Evolutionary conservation across 2,888 invertebrate species (phyloP).

Genomic region (Drosophila antonietae): DNA sequence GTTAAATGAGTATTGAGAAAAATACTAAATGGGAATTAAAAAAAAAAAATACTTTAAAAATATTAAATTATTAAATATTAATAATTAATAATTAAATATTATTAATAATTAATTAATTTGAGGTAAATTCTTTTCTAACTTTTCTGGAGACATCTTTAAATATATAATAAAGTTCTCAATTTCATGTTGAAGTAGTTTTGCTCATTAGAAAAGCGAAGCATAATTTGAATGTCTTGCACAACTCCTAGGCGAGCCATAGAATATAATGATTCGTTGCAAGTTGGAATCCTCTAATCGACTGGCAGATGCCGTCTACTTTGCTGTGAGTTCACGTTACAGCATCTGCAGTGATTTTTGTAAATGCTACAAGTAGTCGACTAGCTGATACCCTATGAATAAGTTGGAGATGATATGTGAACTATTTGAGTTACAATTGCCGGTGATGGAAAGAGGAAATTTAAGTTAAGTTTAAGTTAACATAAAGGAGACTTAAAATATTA

Average conservation of each 20-base stretch:
- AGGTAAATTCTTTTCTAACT: background rate
- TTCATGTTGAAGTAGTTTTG: background rate
- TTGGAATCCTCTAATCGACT: constrained; percentile 6
- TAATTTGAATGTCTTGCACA: constrained; percentile 1
- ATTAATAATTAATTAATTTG: too few species aligned
- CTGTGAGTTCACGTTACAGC: constrained; percentile 2
- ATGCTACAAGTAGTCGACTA: background rate
- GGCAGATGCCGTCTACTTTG: constrained; percentile 2
- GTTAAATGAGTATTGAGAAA: too few species aligned
- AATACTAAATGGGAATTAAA: background rate
- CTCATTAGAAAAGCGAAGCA: background rate
- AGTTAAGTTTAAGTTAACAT: too few species aligned
- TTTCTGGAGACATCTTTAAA: background rate
- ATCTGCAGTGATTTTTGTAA: background rate
- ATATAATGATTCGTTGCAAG: constrained; percentile 8
- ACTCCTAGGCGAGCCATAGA: background rate
- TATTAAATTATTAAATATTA: too few species aligned
- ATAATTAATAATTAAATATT: too few species aligned
- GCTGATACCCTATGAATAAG: background rate
- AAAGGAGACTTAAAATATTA: too few species aligned
- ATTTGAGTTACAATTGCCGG: background rate
- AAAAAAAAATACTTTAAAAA: background rate
- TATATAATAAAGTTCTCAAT: too few species aligned
- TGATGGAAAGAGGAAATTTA: background rate
- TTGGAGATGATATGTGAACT: background rate